These are phyloP conservation scores for Momotus momota DNA, from an alignment of 2,797 vertebrate species.

Conservation along the genomic window DNA sequence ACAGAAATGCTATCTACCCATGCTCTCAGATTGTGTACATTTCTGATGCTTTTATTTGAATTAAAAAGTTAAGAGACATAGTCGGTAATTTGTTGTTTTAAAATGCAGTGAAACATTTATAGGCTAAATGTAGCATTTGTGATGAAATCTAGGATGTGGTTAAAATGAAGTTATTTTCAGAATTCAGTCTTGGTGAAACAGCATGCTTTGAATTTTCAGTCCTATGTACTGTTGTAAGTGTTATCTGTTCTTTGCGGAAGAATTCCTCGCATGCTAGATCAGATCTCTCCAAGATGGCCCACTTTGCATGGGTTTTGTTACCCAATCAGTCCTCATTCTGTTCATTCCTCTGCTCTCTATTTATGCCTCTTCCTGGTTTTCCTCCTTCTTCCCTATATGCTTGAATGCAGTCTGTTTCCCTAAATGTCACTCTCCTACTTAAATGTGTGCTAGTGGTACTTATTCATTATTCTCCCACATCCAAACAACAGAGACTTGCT, in stretches of 20 bases:
- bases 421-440: background rate
- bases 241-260: background rate
- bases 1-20: background rate
- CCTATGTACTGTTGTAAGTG: background rate
- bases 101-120: background rate
- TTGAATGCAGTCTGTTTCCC: background rate
- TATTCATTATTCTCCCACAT: background rate
- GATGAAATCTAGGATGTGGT: background rate
- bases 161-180: conserved; percentile 5
- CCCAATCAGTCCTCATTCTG: background rate
- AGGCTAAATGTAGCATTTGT: background rate
- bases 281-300: background rate
- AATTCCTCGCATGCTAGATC: background rate
- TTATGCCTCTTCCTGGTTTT: background rate
- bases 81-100: background rate
- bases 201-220: background rate
- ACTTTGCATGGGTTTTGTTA: background rate
- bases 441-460: background rate
- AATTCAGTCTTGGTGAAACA: background rate
- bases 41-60: background rate
- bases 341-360: conserved; percentile 19
- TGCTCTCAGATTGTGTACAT: background rate
- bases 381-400: background rate
- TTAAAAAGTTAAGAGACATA: background rate
- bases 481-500: background rate